Conservation (phyloP, 1,140 invertebrate species). For the Drosophila bifasciata region DNA sequence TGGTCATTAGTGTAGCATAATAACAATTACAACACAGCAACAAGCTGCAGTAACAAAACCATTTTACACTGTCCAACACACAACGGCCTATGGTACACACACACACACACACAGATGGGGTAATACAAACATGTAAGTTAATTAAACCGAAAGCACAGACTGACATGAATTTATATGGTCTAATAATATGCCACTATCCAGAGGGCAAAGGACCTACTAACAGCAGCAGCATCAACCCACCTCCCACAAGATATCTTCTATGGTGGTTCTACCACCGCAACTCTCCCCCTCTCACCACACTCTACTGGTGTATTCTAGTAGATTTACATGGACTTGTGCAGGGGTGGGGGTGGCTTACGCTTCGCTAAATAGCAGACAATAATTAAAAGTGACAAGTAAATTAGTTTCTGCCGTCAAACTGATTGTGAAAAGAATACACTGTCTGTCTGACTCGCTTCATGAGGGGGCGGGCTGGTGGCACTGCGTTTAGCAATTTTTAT, state of each 20-base stretch:
- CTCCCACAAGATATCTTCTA: no score
- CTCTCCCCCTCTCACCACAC: no score
- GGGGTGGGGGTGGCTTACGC: conserved; percentile 37
- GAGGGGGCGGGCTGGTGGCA: no score
- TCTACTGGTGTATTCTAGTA: no score
- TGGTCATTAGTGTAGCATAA: conserved; percentile 36
- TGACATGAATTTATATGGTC: conserved; percentile 80
- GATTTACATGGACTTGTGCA: conserved; percentile 6
- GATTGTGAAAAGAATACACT: conserved; percentile 31
- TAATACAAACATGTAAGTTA: conserved; percentile 83
- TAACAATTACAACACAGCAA: conserved; percentile 40
- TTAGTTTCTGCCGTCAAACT: conserved; percentile 62
- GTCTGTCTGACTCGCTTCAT: no score
- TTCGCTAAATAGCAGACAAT: conserved; percentile 68
- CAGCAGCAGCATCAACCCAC: conserved; percentile 12
- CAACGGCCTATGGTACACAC: conserved; percentile 28
- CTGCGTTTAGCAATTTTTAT: conserved; percentile 64
- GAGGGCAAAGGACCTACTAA: neutral
- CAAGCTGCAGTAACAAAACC: conserved; percentile 19
- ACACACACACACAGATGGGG: conserved; percentile 43
- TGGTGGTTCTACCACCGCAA: no score
- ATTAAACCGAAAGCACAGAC: conserved; percentile 78
- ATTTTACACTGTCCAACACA: conserved; percentile 53
- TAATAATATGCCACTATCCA: conserved; percentile 72
- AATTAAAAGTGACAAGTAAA: conserved; percentile 82